phyloP scores from a whole-genome alignment of 2,888 invertebrate genomes.

The Plebejus anna region DNA sequence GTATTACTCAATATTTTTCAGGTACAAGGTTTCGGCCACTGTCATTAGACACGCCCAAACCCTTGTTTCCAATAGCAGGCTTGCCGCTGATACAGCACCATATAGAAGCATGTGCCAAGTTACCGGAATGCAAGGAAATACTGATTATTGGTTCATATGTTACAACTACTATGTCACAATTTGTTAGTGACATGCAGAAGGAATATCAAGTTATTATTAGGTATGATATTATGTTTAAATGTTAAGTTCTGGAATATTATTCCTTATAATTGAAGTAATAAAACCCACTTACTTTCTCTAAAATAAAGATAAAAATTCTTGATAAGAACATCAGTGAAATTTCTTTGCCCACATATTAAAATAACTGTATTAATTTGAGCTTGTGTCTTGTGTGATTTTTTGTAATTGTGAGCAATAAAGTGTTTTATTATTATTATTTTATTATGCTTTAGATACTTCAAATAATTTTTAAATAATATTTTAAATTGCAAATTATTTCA shows the following conservation, averaged over 20 bases:
- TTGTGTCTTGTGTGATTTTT: no score
- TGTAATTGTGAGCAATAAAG: no score
- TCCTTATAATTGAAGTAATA: not conserved
- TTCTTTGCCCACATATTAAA: not conserved
- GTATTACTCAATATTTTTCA: conserved; percentile 54
- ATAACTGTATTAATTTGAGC: no score
- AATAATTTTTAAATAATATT: no score
- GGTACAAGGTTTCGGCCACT: conserved; percentile 98
- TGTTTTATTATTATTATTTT: no score
- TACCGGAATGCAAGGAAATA: conserved; percentile 92
- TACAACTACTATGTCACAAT: conserved; percentile 89
- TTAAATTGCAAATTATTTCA: no score
- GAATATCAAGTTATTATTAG: conserved; percentile 90
- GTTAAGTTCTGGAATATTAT: not conserved
- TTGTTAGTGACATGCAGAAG: conserved; percentile 91
- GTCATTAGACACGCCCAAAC: conserved; percentile 98
- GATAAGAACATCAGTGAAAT: not conserved
- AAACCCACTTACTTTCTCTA: not conserved
- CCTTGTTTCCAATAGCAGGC: conserved; percentile 97
- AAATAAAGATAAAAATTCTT: no score
- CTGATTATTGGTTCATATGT: conserved; percentile 96
- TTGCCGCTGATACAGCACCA: conserved; percentile 97
- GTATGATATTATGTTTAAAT: conserved; percentile 53
- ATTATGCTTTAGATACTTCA: no score
- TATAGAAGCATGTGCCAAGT: conserved; percentile 93